A percentile compares a stretch with the other conserved stretches of the same genome.
Evolutionary conservation across 2,113 vertebrate species (phyloP).

Genomic region (Chloropsis cyanopogon): DNA sequence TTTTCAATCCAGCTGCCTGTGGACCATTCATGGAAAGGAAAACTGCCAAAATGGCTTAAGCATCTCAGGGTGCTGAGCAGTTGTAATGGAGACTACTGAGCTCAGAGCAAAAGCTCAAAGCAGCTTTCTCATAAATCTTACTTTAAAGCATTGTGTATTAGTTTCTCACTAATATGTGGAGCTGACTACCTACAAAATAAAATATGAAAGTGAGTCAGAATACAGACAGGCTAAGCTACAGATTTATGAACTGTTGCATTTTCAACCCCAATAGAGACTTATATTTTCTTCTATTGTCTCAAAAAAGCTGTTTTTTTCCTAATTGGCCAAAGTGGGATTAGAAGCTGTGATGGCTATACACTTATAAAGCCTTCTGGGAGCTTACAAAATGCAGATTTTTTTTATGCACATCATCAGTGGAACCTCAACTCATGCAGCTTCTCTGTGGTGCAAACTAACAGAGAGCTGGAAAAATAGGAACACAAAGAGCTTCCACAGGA

Average conservation of each 20-base stretch:
- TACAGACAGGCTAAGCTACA: neutral
- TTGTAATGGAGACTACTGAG: neutral
- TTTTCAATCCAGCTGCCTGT: neutral
- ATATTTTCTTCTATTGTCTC: neutral
- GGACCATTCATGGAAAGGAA: neutral
- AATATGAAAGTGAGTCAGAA: neutral
- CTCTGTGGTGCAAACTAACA: neutral
- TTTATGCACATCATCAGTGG: neutral
- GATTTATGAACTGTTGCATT: constrained; percentile 17
- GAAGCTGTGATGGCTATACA: neutral
- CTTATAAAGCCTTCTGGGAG: neutral
- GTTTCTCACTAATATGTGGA: neutral
- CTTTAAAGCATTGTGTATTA: neutral
- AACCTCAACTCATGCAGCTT: neutral
- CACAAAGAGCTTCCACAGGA: neutral
- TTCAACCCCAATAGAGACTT: neutral
- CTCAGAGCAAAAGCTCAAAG: neutral
- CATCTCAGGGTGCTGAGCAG: neutral
- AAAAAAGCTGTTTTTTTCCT: neutral
- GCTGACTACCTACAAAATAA: neutral
- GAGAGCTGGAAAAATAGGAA: neutral
- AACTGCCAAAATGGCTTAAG: neutral
- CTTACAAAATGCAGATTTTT: neutral
- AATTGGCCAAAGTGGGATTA: constrained; percentile 24
- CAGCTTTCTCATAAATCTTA: neutral